Evolutionary conservation across 2,113 vertebrate genomes (phyloP).

Genomic region (Tupaia chinensis): DNA sequence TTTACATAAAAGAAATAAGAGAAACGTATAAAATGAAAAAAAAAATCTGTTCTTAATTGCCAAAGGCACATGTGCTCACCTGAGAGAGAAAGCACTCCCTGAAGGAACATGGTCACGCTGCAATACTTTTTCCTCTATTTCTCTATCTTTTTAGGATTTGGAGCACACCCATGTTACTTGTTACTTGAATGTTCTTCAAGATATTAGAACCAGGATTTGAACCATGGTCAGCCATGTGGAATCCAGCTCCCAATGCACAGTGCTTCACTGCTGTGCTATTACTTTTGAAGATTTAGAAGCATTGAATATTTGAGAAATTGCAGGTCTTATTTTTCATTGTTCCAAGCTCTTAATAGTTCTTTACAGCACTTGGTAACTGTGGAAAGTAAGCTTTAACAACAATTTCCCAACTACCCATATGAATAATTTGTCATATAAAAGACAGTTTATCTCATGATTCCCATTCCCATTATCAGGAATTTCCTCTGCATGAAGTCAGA

Average conservation of each 20-base stretch:
- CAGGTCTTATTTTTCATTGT: conserved; percentile 1
- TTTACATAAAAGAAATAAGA: conserved; percentile 37
- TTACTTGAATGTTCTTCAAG: too few relatives aligned
- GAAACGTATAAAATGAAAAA: conserved; percentile 16
- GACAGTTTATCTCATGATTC: conserved; percentile 16
- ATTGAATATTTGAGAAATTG: conserved; percentile 10
- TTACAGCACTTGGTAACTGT: conserved; percentile 17
- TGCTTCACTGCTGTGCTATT: too few relatives aligned
- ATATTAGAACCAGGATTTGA: too few relatives aligned
- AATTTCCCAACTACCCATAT: neutral
- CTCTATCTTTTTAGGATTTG: too few relatives aligned
- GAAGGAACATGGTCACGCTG: too few relatives aligned
- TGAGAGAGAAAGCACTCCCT: too few relatives aligned
- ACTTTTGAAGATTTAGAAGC: conserved; percentile 35
- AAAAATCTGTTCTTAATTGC: too few relatives aligned
- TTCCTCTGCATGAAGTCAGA: neutral
- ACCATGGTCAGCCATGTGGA: too few relatives aligned
- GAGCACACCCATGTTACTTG: too few relatives aligned
- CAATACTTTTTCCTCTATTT: too few relatives aligned
- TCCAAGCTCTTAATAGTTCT: neutral
- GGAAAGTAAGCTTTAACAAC: conserved; percentile 9
- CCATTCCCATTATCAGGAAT: neutral
- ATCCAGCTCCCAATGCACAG: too few relatives aligned
- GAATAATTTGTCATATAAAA: neutral
- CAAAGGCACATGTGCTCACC: too few relatives aligned